A percentile compares a stretch with the other conserved stretches of the same genome.
Conservation (phyloP, 2,888 invertebrate species). For the Parthenolecanium corni region DNA sequence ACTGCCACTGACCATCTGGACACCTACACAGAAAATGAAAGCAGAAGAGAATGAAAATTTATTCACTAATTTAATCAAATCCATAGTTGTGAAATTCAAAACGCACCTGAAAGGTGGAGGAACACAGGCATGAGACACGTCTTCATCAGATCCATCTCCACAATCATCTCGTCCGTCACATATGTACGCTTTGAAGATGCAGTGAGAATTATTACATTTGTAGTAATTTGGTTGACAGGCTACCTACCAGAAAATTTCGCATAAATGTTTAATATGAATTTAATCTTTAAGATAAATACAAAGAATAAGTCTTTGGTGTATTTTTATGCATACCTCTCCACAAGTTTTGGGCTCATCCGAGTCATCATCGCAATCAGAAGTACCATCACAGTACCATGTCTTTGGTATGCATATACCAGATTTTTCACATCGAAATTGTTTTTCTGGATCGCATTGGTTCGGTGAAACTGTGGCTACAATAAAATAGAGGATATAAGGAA, state of each 20-base stretch:
- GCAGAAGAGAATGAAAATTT: not conserved
- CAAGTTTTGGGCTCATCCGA: conserved; percentile 81
- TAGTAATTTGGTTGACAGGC: conserved; percentile 66
- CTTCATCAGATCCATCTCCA: conserved; percentile 81
- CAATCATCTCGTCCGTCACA: conserved; percentile 92
- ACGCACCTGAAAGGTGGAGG: conserved; percentile 53
- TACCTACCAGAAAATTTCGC: conserved; percentile 41
- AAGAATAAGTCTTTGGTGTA: not conserved
- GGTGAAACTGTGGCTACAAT: conserved; percentile 59
- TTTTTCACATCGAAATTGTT: conserved; percentile 77
- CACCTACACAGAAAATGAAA: conserved; percentile 43
- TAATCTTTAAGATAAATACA: not conserved
- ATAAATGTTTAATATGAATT: not conserved
- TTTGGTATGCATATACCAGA: conserved; percentile 84
- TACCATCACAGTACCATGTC: conserved; percentile 89
- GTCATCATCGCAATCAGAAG: conserved; percentile 78
- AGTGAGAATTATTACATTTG: conserved; percentile 72
- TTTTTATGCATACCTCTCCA: conserved; percentile 41
- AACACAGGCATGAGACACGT: conserved; percentile 66
- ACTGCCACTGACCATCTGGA: conserved; percentile 68
- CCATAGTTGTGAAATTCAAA: not conserved
- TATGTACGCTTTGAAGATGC: conserved; percentile 84
- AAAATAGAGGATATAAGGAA: not conserved
- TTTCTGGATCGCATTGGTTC: conserved; percentile 76
- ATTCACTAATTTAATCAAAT: not conserved